Conservation (phyloP, 2,888 invertebrate genomes). For the Perizoma affinitatum region DNA sequence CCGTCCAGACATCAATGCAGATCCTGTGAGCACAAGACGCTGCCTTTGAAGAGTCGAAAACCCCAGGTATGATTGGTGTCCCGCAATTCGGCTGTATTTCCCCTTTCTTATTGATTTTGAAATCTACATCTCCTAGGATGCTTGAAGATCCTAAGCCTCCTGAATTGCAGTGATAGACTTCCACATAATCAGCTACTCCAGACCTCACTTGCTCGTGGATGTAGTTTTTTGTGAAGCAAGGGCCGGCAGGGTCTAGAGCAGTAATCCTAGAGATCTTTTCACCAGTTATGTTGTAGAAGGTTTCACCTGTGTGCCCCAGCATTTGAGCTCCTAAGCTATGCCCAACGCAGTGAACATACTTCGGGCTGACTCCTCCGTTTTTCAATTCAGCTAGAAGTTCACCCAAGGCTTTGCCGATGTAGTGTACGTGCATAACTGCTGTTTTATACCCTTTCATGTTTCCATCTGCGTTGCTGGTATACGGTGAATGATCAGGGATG, state of each 20-base stretch:
- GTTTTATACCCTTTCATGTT: slow-evolving; percentile 41
- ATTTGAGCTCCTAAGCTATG: slow-evolving; percentile 46
- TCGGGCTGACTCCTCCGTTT: slow-evolving; percentile 34
- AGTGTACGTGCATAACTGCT: slow-evolving; percentile 42
- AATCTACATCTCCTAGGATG: slow-evolving; percentile 71
- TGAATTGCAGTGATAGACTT: slow-evolving; percentile 76
- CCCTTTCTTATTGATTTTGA: slow-evolving; percentile 78
- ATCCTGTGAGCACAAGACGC: slow-evolving; percentile 62
- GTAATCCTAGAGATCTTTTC: slow-evolving; percentile 37
- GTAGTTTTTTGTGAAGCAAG: slow-evolving; percentile 36
- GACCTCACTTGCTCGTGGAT: slow-evolving; percentile 57
- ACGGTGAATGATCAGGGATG: slow-evolving; percentile 43
- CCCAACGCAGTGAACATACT: slow-evolving; percentile 41
- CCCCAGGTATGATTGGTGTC: slow-evolving; percentile 56
- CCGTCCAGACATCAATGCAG: slow-evolving; percentile 57
- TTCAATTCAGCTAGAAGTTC: slow-evolving; percentile 35
- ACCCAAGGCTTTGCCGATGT: slow-evolving; percentile 42
- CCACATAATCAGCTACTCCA: slow-evolving; percentile 74
- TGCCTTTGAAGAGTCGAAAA: slow-evolving; percentile 57
- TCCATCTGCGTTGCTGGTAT: slow-evolving; percentile 39
- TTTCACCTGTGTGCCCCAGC: slow-evolving; percentile 33
- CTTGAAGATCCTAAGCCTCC: slow-evolving; percentile 62
- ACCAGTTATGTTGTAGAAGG: slow-evolving; percentile 31
- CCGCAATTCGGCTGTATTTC: slow-evolving; percentile 78
- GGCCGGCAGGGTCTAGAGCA: slow-evolving; percentile 42